Conservation (phyloP, 2,113 vertebrate genomes). For the Oreocharis arfaki region DNA sequence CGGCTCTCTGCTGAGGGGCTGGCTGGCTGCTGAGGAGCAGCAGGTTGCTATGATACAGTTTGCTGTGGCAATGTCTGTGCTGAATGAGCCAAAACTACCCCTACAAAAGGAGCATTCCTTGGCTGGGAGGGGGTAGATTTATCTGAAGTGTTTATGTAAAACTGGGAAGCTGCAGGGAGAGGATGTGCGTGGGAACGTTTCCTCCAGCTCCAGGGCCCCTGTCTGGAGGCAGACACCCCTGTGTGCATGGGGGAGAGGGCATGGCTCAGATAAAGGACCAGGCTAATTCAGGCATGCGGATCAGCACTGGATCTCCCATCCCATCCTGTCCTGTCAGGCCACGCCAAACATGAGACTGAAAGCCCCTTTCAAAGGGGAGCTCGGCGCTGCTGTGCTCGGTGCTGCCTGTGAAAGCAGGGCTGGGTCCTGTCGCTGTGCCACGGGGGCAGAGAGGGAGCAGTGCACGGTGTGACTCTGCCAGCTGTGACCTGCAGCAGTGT, state of each 20-base stretch:
- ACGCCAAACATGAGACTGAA: fast-evolving
- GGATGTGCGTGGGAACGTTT: neutral
- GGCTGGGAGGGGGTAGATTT: constrained; percentile 22
- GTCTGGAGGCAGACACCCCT: neutral
- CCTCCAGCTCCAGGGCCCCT: neutral
- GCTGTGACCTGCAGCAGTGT: neutral
- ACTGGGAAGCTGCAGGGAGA: neutral
- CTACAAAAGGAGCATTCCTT: constrained; percentile 40
- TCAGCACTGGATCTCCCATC: neutral
- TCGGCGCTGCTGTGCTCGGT: neutral
- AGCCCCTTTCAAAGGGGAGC: neutral
- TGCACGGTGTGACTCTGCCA: neutral
- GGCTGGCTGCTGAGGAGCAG: neutral
- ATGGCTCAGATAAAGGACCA: neutral
- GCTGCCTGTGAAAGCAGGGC: neutral
- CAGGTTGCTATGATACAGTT: constrained; percentile 52
- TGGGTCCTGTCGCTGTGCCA: neutral
- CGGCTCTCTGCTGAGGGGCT: neutral
- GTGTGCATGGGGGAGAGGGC: neutral
- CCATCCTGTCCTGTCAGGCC: neutral
- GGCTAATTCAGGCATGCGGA: neutral
- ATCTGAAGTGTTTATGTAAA: constrained; percentile 28
- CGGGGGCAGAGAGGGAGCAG: fast-evolving
- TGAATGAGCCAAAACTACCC: constrained; percentile 18
- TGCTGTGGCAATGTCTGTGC: constrained; percentile 7